Base-by-base conservation (phyloP, 2,113 vertebrate species). In the Anseranas semipalmata region DNA sequence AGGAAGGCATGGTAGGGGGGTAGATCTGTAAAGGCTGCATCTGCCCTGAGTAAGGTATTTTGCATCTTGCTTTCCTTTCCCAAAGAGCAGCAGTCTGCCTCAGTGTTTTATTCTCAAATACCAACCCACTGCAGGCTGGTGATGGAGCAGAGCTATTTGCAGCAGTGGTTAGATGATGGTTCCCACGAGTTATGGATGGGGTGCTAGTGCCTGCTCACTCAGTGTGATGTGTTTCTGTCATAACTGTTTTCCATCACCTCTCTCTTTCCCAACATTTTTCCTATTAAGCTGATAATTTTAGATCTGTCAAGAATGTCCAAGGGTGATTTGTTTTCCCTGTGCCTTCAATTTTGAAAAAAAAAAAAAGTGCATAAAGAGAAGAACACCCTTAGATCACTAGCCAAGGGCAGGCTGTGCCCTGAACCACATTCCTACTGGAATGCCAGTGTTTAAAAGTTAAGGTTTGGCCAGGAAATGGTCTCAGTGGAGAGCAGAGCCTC, bases 311-410 rank as follows among this genome's bases (percentile, higher is more conserved):
- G 50, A 55, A 52, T 28, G 14, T 68, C 32, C 27, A 74, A 66
- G 72, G 12, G n/a, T 65, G 37, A 6, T 9, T 24, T 25, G 41
- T 56, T 20, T 6, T 5, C 1, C 10, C 21, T 30, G 3, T 43
- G 50, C 7, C 41, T 70, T 46, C 41, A 27, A 10, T n/a, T 22
- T n/a, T 11, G 27, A 17, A 27, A 52, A 33, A 68, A 68, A 52
- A 52, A 52, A 14, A 27, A 52, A 52, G 7, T 66, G 18, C 39
- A 1, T 25, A 37, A 71, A 46, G n/a, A 82, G 41, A 66, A 81
- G 4, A 63, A 14, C 12, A 19, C 5, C 20, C 37, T 58, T 33
- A 62, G 33, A 37, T 63, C 48, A 10, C 0, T 0, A 67, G 17
- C 35, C 28, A 60, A 80, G 39, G 45, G 50, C 65, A 73, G 37